phyloP scores from a whole-genome alignment of 2,888 invertebrate genomes.

The Chrysolina oricalcia region DNA sequence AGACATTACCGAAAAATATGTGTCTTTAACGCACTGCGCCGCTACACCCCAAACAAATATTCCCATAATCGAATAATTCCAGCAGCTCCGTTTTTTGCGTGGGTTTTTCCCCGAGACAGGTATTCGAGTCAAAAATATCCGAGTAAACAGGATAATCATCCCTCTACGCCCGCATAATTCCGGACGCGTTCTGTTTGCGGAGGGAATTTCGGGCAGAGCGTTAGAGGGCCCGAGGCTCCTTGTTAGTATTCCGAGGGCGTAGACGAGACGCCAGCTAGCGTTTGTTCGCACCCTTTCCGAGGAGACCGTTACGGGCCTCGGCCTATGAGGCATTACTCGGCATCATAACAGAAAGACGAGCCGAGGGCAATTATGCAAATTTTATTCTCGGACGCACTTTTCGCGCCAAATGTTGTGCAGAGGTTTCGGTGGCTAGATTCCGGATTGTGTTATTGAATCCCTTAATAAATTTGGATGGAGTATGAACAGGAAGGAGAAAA shows the following conservation, averaged over 20 bases:
- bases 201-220: slow-evolving; percentile 59
- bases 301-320: background rate
- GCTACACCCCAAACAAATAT: no score
- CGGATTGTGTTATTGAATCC: background rate
- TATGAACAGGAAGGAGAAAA: background rate
- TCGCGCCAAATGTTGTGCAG: background rate
- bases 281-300: background rate
- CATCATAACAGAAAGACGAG: slow-evolving; percentile 52
- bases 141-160: background rate
- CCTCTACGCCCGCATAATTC: background rate
- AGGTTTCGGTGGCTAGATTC: background rate
- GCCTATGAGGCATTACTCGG: slow-evolving; percentile 45
- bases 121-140: background rate
- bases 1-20: no score
- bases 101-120: no score
- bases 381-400: slow-evolving; percentile 45
- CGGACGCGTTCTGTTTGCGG: slow-evolving; percentile 1
- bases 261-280: background rate
- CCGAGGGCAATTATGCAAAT: slow-evolving; percentile 53
- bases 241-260: slow-evolving; percentile 60
- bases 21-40: no score
- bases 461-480: background rate
- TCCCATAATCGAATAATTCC: no score
- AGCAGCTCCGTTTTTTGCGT: no score
- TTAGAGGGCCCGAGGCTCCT: slow-evolving; percentile 59